phyloP scores from a whole-genome alignment of 2,888 invertebrate species.

The Catocala sponsa region DNA sequence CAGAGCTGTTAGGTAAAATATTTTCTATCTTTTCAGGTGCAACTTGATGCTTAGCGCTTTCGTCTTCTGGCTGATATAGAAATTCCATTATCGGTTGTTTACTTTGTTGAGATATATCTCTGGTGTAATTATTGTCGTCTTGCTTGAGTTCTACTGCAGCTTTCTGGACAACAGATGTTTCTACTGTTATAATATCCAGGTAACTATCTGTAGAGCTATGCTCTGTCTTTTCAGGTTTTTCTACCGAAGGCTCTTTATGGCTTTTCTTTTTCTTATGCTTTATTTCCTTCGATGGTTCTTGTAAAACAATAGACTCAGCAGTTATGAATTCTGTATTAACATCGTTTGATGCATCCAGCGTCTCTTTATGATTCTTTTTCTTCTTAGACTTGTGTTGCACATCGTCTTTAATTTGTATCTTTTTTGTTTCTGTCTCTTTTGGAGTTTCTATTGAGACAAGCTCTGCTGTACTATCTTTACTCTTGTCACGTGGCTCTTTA shows the following conservation, averaged over 20 bases:
- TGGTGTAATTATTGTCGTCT: neutral
- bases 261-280: slow-evolving; percentile 55
- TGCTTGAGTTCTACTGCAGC: neutral
- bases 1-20: no score
- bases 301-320: slow-evolving; percentile 30
- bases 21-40: no score
- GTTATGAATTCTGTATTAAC: slow-evolving; percentile 36
- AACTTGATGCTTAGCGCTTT: no score
- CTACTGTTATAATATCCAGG: slow-evolving; percentile 20
- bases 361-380: slow-evolving; percentile 59
- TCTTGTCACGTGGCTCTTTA: slow-evolving; percentile 64
- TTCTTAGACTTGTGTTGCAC: slow-evolving; percentile 57
- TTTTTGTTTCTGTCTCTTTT: slow-evolving; percentile 23
- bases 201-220: slow-evolving; percentile 18
- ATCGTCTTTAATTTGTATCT: slow-evolving; percentile 34
- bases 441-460: slow-evolving; percentile 21
- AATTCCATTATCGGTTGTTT: slow-evolving; percentile 24
- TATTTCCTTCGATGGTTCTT: slow-evolving; percentile 37
- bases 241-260: slow-evolving; percentile 41
- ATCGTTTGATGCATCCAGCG: slow-evolving; percentile 33
- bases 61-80: slow-evolving; percentile 11
- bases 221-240: slow-evolving; percentile 35
- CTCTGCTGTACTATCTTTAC: slow-evolving; percentile 53
- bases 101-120: neutral
- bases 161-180: slow-evolving; percentile 14